A percentile compares a stretch with the other conserved stretches of the same genome.
phyloP scores from a whole-genome alignment of 2,797 vertebrate genomes.

The Chromobotia macracanthus region DNA sequence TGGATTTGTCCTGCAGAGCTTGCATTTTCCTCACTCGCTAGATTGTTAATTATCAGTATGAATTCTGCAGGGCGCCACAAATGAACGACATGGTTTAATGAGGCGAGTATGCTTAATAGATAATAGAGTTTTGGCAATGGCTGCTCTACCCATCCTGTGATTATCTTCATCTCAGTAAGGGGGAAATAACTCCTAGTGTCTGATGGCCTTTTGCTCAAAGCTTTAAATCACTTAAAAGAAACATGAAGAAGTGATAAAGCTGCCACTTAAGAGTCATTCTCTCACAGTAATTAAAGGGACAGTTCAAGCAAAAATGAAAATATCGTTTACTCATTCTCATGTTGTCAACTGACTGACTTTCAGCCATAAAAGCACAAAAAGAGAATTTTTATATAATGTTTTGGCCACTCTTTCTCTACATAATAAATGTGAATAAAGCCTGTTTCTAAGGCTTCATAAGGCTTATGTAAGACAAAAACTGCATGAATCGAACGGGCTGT shows the following conservation, averaged over 20 bases:
- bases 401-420: neutral
- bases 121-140: slow-evolving; percentile 50
- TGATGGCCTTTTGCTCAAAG: slow-evolving; percentile 17
- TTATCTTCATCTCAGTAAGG: slow-evolving; percentile 29
- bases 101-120: slow-evolving; percentile 51
- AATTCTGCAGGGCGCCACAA: slow-evolving; percentile 39
- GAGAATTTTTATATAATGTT: neutral
- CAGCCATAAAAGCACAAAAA: neutral
- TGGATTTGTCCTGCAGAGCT: slow-evolving; percentile 1
- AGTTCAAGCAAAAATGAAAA: neutral
- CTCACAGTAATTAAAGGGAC: slow-evolving; percentile 7
- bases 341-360: neutral
- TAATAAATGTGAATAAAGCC: neutral
- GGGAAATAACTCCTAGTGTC: slow-evolving; percentile 36
- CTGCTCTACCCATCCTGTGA: slow-evolving; percentile 35
- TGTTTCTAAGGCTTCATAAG: neutral
- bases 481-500: no score
- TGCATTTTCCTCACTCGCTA: slow-evolving; percentile 27
- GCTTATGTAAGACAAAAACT: no score
- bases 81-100: slow-evolving; percentile 49
- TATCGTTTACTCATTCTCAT: neutral
- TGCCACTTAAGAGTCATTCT: slow-evolving; percentile 20
- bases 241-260: slow-evolving; percentile 2
- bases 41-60: slow-evolving; percentile 50
- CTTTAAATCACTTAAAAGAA: slow-evolving; percentile 11